Evolutionary conservation across 2,888 invertebrate species (phyloP).

Genomic region (Acrocyrtus sp.): DNA sequence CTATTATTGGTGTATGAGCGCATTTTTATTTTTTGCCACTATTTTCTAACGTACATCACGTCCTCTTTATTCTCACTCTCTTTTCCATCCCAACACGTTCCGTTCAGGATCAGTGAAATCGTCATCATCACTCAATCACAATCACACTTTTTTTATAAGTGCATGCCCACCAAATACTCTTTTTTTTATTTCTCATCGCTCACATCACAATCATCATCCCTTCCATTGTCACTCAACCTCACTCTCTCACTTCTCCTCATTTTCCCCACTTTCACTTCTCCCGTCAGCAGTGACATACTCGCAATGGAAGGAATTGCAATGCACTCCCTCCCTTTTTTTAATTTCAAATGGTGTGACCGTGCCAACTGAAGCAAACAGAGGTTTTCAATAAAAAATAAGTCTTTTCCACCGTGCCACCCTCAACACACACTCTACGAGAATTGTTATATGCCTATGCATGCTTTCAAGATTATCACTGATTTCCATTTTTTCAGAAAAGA

Average conservation of each 20-base stretch:
- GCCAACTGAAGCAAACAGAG: constrained; percentile 62
- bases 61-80: too few species aligned
- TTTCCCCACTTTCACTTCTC: too few species aligned
- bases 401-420: constrained; percentile 43
- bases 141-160: background rate
- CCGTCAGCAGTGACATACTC: constrained; percentile 40
- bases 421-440: constrained; percentile 17
- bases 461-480: constrained; percentile 54
- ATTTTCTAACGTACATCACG: too few species aligned
- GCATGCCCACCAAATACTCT: background rate
- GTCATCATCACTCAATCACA: constrained; percentile 16
- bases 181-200: too few species aligned
- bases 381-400: constrained; percentile 59
- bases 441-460: constrained; percentile 41
- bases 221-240: constrained; percentile 28
- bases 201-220: constrained; percentile 14
- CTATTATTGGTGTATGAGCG: too few species aligned
- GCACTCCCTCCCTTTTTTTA: too few species aligned
- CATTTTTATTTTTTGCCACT: too few species aligned
- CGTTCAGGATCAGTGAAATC: constrained; percentile 39
- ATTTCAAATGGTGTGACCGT: constrained; percentile 60
- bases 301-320: too few species aligned
- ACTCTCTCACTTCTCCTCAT: constrained; percentile 9
- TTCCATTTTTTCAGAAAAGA: too few species aligned
- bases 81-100: constrained; percentile 31